phyloP scores from a whole-genome alignment of 2,797 vertebrate genomes.

The Tenualosa thibaudeaui region DNA sequence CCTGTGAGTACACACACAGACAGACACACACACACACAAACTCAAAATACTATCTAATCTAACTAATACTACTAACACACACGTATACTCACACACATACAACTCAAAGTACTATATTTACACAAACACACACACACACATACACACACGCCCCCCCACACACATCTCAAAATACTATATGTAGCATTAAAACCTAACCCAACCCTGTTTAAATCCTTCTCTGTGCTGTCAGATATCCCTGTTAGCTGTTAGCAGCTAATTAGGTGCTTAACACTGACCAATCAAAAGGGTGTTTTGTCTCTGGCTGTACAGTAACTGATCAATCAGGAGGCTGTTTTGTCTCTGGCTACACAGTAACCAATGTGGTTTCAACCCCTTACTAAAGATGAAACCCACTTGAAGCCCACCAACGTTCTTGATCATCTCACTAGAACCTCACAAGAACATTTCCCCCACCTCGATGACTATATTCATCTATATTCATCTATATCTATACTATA shows the following conservation, averaged over 20 bases:
- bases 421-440: too few species aligned
- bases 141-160: background rate
- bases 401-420: too few species aligned
- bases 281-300: too few species aligned
- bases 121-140: conserved; percentile 10
- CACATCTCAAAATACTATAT: background rate
- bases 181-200: background rate
- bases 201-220: background rate
- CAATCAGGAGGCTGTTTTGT: background rate
- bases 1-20: conserved; percentile 81
- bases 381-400: too few species aligned
- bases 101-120: background rate
- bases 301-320: background rate
- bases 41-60: too few species aligned
- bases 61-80: background rate
- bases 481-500: too few species aligned
- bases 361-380: too few species aligned
- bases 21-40: conserved; percentile 11
- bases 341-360: too few species aligned
- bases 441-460: too few species aligned
- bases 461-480: too few species aligned
- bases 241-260: background rate
- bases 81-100: background rate
- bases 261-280: too few species aligned
- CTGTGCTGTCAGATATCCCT: background rate